phyloP scores from a whole-genome alignment of 2,113 vertebrate genomes.

The Bagarius yarrelli region DNA sequence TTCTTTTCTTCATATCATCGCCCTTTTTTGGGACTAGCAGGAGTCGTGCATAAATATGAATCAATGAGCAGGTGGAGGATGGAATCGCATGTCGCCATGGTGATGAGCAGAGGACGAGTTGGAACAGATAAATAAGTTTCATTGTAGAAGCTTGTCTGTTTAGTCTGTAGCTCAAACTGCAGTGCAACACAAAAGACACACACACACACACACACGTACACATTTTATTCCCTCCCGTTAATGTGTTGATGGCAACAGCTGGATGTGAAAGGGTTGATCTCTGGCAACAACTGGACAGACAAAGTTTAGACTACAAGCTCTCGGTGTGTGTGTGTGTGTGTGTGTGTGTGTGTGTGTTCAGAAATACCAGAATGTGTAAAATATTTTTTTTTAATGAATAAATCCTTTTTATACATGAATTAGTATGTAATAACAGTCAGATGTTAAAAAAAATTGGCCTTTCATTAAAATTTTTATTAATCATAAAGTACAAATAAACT shows the following conservation, averaged over 20 bases:
- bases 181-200: constrained; percentile 11
- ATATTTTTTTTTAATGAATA: too few relatives aligned
- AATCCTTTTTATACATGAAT: too few relatives aligned
- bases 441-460: too few relatives aligned
- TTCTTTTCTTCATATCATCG: constrained; percentile 34
- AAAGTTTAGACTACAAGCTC: constrained; percentile 48
- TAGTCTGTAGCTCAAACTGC: constrained; percentile 45
- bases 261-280: constrained; percentile 38
- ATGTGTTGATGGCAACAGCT: constrained; percentile 64
- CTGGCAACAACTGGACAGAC: constrained; percentile 36
- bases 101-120: constrained; percentile 8
- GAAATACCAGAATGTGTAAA: not conserved
- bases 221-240: constrained; percentile 77
- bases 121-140: constrained; percentile 61
- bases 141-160: constrained; percentile 66
- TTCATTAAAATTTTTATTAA: not conserved
- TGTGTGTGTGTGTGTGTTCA: constrained; percentile 35
- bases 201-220: constrained; percentile 76
- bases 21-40: constrained; percentile 28
- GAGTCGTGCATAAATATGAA: not conserved
- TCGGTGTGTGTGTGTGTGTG: constrained; percentile 46
- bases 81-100: not conserved
- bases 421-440: too few relatives aligned
- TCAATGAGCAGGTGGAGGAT: constrained; percentile 4
- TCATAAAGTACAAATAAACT: not conserved